phyloP scores from a whole-genome alignment of 2,113 vertebrate species.

The Channa maculata region DNA sequence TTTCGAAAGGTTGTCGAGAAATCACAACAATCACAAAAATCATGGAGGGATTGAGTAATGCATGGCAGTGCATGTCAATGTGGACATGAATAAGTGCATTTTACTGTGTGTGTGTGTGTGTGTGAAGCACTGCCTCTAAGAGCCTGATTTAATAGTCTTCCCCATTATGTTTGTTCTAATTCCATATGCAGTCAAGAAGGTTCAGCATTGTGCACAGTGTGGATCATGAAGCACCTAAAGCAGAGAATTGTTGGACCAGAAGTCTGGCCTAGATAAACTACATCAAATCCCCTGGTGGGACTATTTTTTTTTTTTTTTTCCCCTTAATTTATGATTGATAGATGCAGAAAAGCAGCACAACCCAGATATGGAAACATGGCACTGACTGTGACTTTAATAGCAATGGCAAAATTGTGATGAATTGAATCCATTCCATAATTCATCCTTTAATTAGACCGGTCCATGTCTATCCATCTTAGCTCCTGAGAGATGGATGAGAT shows the following conservation, averaged over 20 bases:
- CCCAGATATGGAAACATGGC: slow-evolving; percentile 68
- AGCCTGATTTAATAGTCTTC: slow-evolving; percentile 14
- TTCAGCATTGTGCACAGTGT: slow-evolving; percentile 21
- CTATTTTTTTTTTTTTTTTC: slow-evolving; percentile 19
- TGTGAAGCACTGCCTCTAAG: background rate
- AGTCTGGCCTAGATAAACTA: slow-evolving; percentile 62
- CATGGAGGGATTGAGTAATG: background rate
- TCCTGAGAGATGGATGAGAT: slow-evolving; percentile 71
- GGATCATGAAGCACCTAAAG: slow-evolving; percentile 34
- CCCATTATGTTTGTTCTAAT: slow-evolving; percentile 38
- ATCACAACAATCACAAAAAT: too few species aligned
- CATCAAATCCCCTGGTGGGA: slow-evolving; percentile 48
- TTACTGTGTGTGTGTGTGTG: background rate
- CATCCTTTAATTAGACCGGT: slow-evolving; percentile 78
- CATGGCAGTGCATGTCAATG: background rate
- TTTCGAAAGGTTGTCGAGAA: too few species aligned
- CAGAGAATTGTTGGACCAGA: slow-evolving; percentile 35
- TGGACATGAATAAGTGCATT: background rate
- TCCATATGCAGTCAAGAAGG: slow-evolving; percentile 12
- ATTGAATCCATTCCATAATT: slow-evolving; percentile 80
- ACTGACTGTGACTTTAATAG: slow-evolving; percentile 66
- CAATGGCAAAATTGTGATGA: slow-evolving; percentile 71
- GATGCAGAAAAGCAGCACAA: slow-evolving; percentile 56
- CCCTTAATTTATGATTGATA: slow-evolving; percentile 76
- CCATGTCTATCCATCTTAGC: slow-evolving; percentile 73